Percentiles rank a stretch among this genome's conserved stretches.
These are phyloP conservation scores for Urocyon cinereoargenteus DNA, from an alignment of 2,797 vertebrate species.

Conservation along the genomic window DNA sequence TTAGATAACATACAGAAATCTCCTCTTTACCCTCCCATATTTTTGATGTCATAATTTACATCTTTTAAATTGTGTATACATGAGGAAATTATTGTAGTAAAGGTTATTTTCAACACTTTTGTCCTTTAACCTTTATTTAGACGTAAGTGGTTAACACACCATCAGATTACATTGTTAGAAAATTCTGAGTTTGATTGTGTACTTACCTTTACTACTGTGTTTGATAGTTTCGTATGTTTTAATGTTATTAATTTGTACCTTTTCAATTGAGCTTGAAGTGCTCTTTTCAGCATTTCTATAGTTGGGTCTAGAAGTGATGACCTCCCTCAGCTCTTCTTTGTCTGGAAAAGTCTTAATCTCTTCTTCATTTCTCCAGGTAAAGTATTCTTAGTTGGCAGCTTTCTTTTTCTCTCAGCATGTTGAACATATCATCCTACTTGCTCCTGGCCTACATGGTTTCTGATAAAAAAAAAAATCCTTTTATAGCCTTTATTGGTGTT, in stretches of 20 bases:
- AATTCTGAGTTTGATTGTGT: not conserved
- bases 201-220: not conserved
- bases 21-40: not conserved
- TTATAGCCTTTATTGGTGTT: not conserved
- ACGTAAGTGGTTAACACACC: not conserved
- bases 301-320: not conserved
- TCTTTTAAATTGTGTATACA: too few species aligned
- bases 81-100: not conserved
- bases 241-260: not conserved
- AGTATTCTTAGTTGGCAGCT: not conserved
- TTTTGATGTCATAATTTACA: not conserved
- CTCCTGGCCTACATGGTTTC: not conserved
- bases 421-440: not conserved
- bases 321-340: not conserved
- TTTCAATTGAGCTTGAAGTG: not conserved
- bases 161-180: not conserved
- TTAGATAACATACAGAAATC: not conserved
- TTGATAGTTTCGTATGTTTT: not conserved
- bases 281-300: not conserved
- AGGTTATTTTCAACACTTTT: not conserved
- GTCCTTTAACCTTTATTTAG: not conserved
- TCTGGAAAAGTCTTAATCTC: not conserved
- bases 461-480: not conserved
- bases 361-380: not conserved
- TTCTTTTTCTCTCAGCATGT: not conserved